Evolutionary conservation across 2,888 invertebrate genomes (phyloP).

Genomic region (Nomada fabriciana): DNA sequence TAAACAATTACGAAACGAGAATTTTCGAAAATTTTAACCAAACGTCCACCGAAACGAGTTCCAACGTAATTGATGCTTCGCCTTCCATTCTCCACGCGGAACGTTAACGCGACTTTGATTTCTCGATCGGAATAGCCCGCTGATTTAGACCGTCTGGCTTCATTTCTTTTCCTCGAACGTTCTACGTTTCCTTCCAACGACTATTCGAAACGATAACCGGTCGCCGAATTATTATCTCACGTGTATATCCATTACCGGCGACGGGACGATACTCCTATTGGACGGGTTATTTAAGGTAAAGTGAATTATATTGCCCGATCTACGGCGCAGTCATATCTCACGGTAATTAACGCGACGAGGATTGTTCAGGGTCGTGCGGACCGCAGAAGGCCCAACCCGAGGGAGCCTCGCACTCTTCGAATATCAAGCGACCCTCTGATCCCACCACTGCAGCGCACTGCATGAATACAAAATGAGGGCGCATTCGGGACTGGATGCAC

Average conservation of each 20-base stretch:
- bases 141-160: constrained; percentile 7
- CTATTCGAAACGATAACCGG: constrained; percentile 11
- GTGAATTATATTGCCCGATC: constrained; percentile 53
- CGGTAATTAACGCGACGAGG: constrained; percentile 64
- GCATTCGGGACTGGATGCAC: constrained; percentile 20
- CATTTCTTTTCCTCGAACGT: neutral
- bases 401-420: constrained; percentile 54
- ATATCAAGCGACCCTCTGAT: constrained; percentile 64
- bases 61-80: constrained; percentile 44
- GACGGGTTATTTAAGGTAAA: constrained; percentile 38
- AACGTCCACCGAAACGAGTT: constrained; percentile 46
- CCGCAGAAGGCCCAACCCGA: constrained; percentile 33
- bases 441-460: constrained; percentile 35
- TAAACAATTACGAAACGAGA: constrained; percentile 63
- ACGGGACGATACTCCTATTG: constrained; percentile 25
- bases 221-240: constrained; percentile 20
- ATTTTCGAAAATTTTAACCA: constrained; percentile 60
- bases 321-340: constrained; percentile 62
- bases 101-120: constrained; percentile 37
- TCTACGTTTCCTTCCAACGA: neutral
- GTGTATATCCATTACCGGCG: constrained; percentile 1
- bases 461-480: constrained; percentile 73
- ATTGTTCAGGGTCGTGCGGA: constrained; percentile 21
- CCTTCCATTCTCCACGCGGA: constrained; percentile 23
- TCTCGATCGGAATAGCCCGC: constrained; percentile 27